phyloP scores from a whole-genome alignment of 2,113 vertebrate genomes.

The Sus scrofa region DNA sequence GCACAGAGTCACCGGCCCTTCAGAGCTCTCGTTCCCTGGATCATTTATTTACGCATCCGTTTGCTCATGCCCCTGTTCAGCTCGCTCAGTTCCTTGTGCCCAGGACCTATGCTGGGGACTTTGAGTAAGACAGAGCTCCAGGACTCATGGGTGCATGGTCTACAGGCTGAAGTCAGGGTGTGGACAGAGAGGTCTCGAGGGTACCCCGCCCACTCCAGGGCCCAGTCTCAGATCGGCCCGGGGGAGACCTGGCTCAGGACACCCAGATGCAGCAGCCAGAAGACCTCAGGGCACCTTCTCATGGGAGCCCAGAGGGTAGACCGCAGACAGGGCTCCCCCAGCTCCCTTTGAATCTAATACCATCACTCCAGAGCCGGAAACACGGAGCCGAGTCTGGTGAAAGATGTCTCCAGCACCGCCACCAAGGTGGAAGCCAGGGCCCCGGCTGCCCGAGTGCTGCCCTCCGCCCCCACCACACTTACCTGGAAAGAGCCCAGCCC shows the following conservation, averaged over 20 bases:
- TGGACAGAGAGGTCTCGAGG: neutral
- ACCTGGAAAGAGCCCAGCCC: conserved; percentile 99
- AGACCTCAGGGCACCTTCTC: neutral
- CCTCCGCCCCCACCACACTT: neutral
- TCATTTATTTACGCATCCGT: neutral
- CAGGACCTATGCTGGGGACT: neutral
- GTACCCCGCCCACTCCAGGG: neutral
- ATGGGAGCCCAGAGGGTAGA: neutral
- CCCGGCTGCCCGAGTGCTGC: neutral
- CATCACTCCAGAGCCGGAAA: neutral
- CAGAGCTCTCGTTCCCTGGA: accelerated
- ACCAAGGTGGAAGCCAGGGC: neutral
- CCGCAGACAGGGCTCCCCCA: neutral
- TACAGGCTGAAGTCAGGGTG: neutral
- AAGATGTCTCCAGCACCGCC: neutral
- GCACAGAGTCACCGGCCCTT: accelerated
- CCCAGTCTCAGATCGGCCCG: neutral
- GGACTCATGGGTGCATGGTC: neutral
- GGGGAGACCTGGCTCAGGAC: neutral
- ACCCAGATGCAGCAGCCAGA: too few relatives aligned
- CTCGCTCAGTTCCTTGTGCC: neutral
- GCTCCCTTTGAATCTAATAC: neutral
- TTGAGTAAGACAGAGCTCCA: neutral
- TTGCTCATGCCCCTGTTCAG: neutral
- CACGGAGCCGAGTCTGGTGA: neutral